These are phyloP conservation scores for Tinea trinotella DNA, from an alignment of 2,888 invertebrate species.

Conservation along the genomic window DNA sequence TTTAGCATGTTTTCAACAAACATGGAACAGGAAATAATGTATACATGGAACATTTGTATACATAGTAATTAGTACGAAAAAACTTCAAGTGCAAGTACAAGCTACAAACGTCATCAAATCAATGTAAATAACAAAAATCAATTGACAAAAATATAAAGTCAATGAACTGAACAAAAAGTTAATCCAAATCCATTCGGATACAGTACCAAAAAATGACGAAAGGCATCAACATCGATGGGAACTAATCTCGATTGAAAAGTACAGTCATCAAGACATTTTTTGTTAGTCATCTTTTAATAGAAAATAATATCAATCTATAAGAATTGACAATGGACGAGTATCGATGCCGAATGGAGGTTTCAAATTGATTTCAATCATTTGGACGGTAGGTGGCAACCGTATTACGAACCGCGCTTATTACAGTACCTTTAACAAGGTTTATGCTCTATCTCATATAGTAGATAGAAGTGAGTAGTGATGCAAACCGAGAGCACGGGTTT, in stretches of 20 bases:
- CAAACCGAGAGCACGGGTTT: too few species aligned
- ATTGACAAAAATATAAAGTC: conserved; percentile 14
- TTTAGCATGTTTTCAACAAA: too few species aligned
- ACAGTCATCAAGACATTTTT: conserved; percentile 48
- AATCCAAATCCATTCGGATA: conserved; percentile 18
- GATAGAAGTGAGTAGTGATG: too few species aligned
- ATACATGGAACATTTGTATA: too few species aligned
- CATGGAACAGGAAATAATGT: too few species aligned
- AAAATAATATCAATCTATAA: conserved; percentile 28
- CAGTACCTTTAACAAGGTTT: background rate
- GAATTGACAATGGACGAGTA: conserved; percentile 23
- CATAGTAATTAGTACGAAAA: too few species aligned
- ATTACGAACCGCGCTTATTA: conserved; percentile 34
- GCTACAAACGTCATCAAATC: background rate
- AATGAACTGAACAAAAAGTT: conserved; percentile 21
- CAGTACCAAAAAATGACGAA: background rate
- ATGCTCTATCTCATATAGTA: too few species aligned
- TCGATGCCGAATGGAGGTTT: conserved; percentile 45
- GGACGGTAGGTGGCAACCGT: conserved; percentile 61
- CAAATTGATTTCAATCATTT: conserved; percentile 62
- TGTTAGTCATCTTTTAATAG: conserved; percentile 42
- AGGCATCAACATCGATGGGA: conserved; percentile 41
- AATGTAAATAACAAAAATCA: background rate
- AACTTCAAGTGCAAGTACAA: too few species aligned
- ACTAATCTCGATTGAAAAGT: conserved; percentile 36